Conservation (phyloP, 2,113 vertebrate genomes). For the Tychaedon coryphoeus region DNA sequence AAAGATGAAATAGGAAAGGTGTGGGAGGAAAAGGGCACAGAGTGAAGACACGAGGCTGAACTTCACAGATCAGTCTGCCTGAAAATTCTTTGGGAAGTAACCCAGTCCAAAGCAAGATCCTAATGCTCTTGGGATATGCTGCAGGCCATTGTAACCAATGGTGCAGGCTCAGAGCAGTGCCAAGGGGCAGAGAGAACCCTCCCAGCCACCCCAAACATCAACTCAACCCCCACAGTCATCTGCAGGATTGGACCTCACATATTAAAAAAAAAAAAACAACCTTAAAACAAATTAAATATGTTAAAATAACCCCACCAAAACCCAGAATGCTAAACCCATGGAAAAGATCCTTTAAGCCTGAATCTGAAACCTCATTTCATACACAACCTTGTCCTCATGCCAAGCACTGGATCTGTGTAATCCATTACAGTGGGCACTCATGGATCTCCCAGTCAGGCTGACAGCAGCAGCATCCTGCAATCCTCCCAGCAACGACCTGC, state of each 20-base stretch:
- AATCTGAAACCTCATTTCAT: background rate
- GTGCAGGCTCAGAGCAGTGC: background rate
- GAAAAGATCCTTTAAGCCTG: background rate
- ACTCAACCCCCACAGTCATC: rapidly evolving
- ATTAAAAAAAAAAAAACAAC: too few relatives aligned
- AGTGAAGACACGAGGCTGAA: background rate
- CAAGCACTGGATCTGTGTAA: background rate
- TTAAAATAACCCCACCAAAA: background rate
- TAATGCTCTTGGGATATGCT: background rate
- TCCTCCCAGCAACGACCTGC: background rate
- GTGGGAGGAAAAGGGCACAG: background rate
- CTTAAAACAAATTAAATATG: background rate
- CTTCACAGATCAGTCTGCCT: background rate
- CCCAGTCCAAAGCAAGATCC: background rate
- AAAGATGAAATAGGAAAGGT: background rate
- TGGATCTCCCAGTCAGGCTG: background rate
- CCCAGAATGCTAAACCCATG: background rate
- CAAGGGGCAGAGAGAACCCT: background rate
- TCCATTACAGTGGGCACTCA: background rate
- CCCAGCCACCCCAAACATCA: background rate
- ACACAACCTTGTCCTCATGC: background rate
- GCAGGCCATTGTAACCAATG: background rate
- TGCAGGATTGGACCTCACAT: background rate
- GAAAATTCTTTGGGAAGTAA: background rate
- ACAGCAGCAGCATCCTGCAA: background rate